Conservation (phyloP, 2,113 vertebrate species). For the Caretta caretta region DNA sequence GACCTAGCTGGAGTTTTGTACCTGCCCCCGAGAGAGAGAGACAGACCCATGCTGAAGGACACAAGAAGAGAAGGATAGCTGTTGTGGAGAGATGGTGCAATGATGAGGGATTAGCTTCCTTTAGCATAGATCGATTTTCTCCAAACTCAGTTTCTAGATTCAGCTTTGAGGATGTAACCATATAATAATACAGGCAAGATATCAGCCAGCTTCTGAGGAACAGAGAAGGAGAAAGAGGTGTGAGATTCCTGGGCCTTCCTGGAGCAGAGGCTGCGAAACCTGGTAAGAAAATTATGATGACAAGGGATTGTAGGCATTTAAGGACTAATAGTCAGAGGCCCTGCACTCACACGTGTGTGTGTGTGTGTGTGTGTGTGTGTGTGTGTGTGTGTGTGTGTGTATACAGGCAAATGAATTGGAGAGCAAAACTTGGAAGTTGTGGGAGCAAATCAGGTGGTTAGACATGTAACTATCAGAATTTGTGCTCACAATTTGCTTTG, state of each 20-base stretch:
- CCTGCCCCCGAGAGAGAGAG: background rate
- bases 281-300: background rate
- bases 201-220: background rate
- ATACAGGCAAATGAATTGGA: background rate
- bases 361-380: no score
- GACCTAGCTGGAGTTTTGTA: background rate
- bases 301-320: background rate
- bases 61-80: background rate
- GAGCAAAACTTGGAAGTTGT: background rate
- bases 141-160: background rate
- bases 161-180: background rate
- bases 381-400: no score
- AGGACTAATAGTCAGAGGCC: background rate
- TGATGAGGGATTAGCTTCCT: background rate
- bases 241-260: background rate
- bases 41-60: background rate
- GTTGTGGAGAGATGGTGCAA: background rate
- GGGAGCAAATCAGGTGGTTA: background rate
- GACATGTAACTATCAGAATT: background rate
- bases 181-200: fast-evolving
- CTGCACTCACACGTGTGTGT: background rate
- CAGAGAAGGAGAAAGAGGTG: background rate
- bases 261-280: background rate
- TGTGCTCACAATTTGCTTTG: background rate
- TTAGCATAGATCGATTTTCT: background rate